Evolutionary conservation across 2,113 vertebrate genomes (phyloP), one percentile per base, ranked within the genome.

Genomic region (Psittacula cyanocephala): DNA sequence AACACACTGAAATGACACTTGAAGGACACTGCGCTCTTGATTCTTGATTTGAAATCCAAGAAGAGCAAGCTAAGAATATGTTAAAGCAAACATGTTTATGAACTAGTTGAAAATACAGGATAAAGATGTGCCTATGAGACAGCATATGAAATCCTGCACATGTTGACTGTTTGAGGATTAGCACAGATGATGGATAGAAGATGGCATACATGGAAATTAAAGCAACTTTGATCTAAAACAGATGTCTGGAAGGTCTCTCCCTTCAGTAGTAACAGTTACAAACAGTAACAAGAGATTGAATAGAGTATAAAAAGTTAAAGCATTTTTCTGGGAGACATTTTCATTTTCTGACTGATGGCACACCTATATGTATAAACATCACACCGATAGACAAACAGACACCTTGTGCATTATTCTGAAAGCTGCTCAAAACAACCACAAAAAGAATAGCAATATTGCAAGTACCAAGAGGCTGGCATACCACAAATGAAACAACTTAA

Each of bases 151-250:
- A 96, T 88, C 68, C 44, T 39, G 71, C 83, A 80, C 67, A 88
- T 64, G 93, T 89, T 92, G 95, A 78, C 85, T 92, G 43, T 94
- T 94, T 94, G 90, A 96, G 94, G 92, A 97, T 97, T 96, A 96
- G 86, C 79, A 88, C 5, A 94, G 81, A 97, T 92, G 95, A 97
- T 65, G 76, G 85, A 97, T 65, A 96, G 86, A 97, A 96, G 88
- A 96, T 91, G 97, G 93, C 86, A 97, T 86, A 95, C 82, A 63
- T n/a, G 37, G 93, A 96, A 97, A 97, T 96, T 91, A 95, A 94
- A 96, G 85, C 68, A 95, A 96, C 60, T 94, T 55, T 85, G 77
- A 98, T 96, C 96, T 78, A 84, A 97, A 97, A 92, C 97, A 97
- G 86, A 97, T 96, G 94, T 90, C 65, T 75, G 11, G 14, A 92